Evolutionary conservation across 2,113 vertebrate species (phyloP).

Genomic region (Sturnira hondurensis): DNA sequence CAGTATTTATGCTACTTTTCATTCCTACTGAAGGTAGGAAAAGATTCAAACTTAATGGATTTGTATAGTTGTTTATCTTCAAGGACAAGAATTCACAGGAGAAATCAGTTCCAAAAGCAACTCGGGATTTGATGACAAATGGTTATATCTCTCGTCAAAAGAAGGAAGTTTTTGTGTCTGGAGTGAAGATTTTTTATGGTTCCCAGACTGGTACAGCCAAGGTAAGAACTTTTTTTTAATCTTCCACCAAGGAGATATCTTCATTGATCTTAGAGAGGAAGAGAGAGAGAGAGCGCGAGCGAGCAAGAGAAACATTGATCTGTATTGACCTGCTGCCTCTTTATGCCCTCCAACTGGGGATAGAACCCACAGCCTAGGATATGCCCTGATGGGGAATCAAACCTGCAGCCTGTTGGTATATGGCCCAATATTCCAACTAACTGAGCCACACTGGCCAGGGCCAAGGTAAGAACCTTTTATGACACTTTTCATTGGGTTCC

Average conservation of each 20-base stretch:
- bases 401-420: neutral
- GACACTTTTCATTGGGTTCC: neutral
- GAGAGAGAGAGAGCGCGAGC: no score
- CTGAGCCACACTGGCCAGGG: neutral
- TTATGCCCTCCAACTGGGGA: no score
- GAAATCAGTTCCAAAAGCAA: neutral
- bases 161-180: constrained; percentile 79
- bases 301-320: no score
- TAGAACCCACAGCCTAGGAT: no score
- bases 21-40: neutral
- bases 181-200: constrained; percentile 91
- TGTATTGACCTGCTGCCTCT: no score
- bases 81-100: constrained; percentile 43
- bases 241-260: no score
- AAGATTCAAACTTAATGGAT: neutral
- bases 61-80: neutral
- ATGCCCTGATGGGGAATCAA: no score
- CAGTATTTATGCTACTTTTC: neutral
- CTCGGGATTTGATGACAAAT: constrained; percentile 28
- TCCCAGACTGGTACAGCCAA: constrained; percentile 95
- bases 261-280: neutral
- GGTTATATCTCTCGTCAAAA: constrained; percentile 28
- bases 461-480: constrained; percentile 81
- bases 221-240: constrained; percentile 76
- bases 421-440: neutral